Evolutionary conservation across 2,888 invertebrate species (phyloP).

Genomic region (Zele albiditarsus): DNA sequence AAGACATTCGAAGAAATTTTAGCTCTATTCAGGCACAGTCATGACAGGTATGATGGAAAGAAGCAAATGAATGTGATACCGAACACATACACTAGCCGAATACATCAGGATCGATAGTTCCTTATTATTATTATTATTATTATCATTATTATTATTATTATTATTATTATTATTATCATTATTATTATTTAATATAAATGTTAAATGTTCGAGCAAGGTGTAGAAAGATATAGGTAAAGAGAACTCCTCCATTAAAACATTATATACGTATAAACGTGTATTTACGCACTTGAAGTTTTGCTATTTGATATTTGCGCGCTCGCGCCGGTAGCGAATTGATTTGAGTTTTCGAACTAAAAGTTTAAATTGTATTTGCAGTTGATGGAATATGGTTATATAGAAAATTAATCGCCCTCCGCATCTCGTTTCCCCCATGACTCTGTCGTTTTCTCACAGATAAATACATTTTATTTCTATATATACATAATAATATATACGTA

Average conservation of each 20-base stretch:
- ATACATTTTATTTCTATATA: constrained; percentile 3
- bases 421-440: neutral
- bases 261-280: neutral
- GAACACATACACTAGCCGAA: constrained; percentile 60
- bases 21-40: constrained; percentile 91
- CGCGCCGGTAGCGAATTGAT: neutral
- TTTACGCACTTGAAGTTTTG: neutral
- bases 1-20: constrained; percentile 98
- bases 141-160: constrained; percentile 40
- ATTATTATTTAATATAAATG: neutral
- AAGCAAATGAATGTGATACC: constrained; percentile 60
- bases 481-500: constrained; percentile 13
- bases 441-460: constrained; percentile 30
- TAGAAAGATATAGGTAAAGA: no score
- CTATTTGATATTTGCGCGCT: constrained; percentile 3
- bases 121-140: constrained; percentile 32
- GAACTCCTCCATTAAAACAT: neutral
- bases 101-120: constrained; percentile 56
- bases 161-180: no score
- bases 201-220: no score
- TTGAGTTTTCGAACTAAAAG: constrained; percentile 1
- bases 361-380: constrained; percentile 4
- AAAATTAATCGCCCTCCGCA: neutral
- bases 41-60: constrained; percentile 83
- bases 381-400: neutral